A percentile compares a stretch with the other conserved stretches of the same genome.
Conservation (phyloP, 2,888 invertebrate genomes). For the Spilosoma lubricipeda region DNA sequence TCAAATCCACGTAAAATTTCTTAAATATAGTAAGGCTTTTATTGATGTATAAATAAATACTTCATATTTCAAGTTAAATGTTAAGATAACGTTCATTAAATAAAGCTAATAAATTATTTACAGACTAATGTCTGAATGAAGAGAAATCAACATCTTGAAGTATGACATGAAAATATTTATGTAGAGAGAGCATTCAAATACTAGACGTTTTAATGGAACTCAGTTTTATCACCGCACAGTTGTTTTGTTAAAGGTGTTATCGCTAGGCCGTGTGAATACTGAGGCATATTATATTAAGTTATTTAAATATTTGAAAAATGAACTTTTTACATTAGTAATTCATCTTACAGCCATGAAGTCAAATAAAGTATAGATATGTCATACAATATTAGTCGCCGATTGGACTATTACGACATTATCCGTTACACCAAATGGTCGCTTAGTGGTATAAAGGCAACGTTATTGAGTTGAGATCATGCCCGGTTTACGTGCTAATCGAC, state of each 20-base stretch:
- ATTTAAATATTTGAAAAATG: neutral
- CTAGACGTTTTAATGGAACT: neutral
- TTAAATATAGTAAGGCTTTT: neutral
- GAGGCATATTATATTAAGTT: neutral
- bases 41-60: neutral
- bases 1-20: neutral
- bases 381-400: too few species aligned
- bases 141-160: constrained; percentile 3
- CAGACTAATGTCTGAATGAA: neutral
- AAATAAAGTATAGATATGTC: neutral
- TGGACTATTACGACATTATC: too few species aligned
- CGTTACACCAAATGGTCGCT: too few species aligned
- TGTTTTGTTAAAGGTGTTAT: constrained; percentile 1
- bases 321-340: neutral
- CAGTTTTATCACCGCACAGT: neutral
- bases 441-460: too few species aligned
- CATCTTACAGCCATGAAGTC: neutral
- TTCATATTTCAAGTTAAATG: neutral
- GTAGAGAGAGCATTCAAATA: neutral
- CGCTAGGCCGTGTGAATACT: neutral
- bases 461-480: too few species aligned
- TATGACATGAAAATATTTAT: neutral
- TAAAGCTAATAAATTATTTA: constrained; percentile 4
- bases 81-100: constrained; percentile 3
- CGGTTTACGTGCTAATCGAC: neutral